Conservation (phyloP, 2,113 vertebrate species). For the Amia ocellicauda region DNA sequence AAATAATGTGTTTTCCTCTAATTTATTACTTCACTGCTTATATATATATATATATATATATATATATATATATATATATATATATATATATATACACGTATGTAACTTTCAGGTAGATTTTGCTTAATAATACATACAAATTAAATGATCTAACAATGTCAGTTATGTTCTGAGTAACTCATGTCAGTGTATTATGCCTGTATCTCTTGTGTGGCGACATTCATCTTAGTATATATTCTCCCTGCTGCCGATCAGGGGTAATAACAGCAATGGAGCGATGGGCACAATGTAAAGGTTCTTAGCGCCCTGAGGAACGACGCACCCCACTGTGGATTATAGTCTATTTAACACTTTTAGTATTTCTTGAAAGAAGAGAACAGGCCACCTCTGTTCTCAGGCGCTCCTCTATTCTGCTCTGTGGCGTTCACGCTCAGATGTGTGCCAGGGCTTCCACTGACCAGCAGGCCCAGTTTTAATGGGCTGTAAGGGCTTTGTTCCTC, state of each 20-base stretch:
- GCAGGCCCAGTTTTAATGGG: constrained; percentile 20
- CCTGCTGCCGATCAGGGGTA: constrained; percentile 28
- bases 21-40: too few relatives aligned
- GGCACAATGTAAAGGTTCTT: constrained; percentile 18
- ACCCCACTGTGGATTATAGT: not conserved
- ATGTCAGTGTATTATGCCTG: too few relatives aligned
- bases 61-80: too few relatives aligned
- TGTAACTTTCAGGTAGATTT: too few relatives aligned
- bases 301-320: constrained; percentile 4
- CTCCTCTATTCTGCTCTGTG: not conserved
- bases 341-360: not conserved
- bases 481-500: too few relatives aligned
- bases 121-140: too few relatives aligned
- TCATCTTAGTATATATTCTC: constrained; percentile 31
- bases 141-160: too few relatives aligned
- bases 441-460: constrained; percentile 10
- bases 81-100: too few relatives aligned
- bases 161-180: too few relatives aligned
- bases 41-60: too few relatives aligned
- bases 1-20: too few relatives aligned
- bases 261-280: constrained; percentile 24
- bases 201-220: constrained; percentile 23
- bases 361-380: not conserved
- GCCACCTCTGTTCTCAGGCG: not conserved
- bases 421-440: not conserved